Conservation (phyloP, 2,888 invertebrate species). For the Diplazon laetatorius region DNA sequence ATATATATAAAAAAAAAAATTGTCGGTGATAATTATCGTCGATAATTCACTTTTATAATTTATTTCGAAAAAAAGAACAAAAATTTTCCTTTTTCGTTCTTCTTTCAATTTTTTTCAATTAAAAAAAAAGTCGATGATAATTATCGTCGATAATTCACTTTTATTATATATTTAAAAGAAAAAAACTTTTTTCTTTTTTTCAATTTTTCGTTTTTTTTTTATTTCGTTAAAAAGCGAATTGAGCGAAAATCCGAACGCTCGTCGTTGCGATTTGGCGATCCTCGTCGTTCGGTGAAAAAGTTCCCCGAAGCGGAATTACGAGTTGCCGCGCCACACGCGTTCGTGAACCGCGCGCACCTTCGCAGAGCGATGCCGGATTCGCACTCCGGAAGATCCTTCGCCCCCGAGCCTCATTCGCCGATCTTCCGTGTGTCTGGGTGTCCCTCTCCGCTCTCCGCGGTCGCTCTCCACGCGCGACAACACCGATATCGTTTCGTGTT, state of each 20-base stretch:
- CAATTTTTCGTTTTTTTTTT: conserved; percentile 3
- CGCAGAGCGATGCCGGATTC: too few relatives aligned
- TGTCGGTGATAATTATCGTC: conserved; percentile 23
- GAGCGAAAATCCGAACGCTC: conserved; percentile 10
- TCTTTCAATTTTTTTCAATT: neutral
- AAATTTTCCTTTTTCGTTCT: conserved; percentile 4
- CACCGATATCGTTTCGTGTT: conserved; percentile 58
- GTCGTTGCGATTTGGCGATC: too few relatives aligned
- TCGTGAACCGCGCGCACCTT: too few relatives aligned
- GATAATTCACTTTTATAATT: neutral
- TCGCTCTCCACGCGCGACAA: conserved; percentile 71
- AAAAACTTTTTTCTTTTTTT: neutral
- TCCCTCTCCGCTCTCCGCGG: conserved; percentile 16
- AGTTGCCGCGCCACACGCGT: too few relatives aligned
- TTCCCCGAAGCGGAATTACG: too few relatives aligned
- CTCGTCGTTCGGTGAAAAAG: too few relatives aligned
- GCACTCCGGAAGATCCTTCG: too few relatives aligned
- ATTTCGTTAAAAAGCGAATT: too few relatives aligned
- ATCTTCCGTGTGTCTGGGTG: conserved; percentile 32
- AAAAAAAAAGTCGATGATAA: too few relatives aligned
- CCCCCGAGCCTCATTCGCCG: neutral
- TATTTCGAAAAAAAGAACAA: too few relatives aligned
- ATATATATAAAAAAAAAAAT: too few relatives aligned
- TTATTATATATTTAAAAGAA: neutral
- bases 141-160: conserved; percentile 8